phyloP scores from a whole-genome alignment of 2,113 vertebrate species.

The Neogobius melanostomus region DNA sequence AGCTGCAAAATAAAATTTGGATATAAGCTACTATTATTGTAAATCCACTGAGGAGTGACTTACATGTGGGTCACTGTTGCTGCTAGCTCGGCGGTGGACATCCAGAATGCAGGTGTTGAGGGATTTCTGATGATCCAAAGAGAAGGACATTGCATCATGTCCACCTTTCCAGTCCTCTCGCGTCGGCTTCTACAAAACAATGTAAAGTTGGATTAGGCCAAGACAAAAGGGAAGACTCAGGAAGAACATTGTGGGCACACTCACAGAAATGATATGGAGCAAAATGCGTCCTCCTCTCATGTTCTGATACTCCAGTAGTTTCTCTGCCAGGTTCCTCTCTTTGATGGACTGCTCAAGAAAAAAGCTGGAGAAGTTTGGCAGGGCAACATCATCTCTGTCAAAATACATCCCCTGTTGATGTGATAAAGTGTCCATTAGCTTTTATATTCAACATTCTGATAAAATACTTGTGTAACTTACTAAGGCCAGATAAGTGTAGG shows the following conservation, averaged over 20 bases:
- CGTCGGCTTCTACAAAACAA: conserved; percentile 65
- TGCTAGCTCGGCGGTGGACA: conserved; percentile 59
- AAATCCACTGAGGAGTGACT: conserved; percentile 16
- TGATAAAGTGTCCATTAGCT: not conserved
- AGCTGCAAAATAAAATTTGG: conserved; percentile 56
- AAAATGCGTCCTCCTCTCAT: conserved; percentile 72
- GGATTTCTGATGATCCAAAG: conserved; percentile 75
- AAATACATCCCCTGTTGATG: conserved; percentile 75
- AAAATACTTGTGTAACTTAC: conserved; percentile 34
- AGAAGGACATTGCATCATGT: conserved; percentile 71
- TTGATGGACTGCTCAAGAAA: conserved; percentile 71
- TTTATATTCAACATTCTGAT: not conserved
- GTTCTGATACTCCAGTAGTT: conserved; percentile 76
- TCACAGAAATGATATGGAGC: conserved; percentile 72
- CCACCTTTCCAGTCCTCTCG: conserved; percentile 74
- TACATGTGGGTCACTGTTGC: conserved; percentile 70
- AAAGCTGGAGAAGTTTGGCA: conserved; percentile 74
- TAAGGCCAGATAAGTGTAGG: conserved; percentile 73
- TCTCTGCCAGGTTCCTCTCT: conserved; percentile 73
- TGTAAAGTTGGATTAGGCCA: not conserved
- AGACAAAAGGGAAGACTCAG: not conserved
- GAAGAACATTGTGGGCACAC: not conserved
- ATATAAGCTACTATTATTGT: not conserved
- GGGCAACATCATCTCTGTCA: conserved; percentile 74
- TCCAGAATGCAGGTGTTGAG: conserved; percentile 68